Evolutionary conservation across 2,113 vertebrate genomes (phyloP), one percentile per base, ranked within the genome.

Genomic region (Glareola pratincola): DNA sequence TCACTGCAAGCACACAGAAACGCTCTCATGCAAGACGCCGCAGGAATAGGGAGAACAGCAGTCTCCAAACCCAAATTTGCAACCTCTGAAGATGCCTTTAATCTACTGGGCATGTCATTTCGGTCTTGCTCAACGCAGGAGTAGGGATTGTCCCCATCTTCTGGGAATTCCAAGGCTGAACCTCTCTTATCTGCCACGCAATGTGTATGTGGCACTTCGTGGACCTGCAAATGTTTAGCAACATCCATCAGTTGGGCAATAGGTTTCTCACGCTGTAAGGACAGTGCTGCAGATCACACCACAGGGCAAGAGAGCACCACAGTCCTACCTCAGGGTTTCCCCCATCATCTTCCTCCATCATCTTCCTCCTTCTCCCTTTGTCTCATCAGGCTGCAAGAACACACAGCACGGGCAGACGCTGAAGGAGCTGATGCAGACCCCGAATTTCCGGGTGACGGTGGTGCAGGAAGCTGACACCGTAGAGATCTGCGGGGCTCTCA

Each of bases 401-500:
- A 87, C 51, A 37, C 97, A 98, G n/a, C 94, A 98, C 0, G 98
- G 99, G 50, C 97, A 98, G 77, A 89, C 98, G 41, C 97, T 99
- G 97, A 99, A 99, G 97, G 98, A 99, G 41, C 98, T 99, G 95
- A 99, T 99, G 98, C 99, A 99, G 97, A 99, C 99, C 1, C 98
- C 97, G 2, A 99, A 99, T 88, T 99, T 99, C 97, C 98, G 99
- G 0, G 98, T 99, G 96, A 99, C 98, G 0, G 99, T 99, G 96
- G 99, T 99, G 88, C 97, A 98, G 57, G 99, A 99, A 53, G 98
- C 99, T 1, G 99, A 99, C 47, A 99, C 99, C 0, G 99, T 99
- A 8, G 99, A 99, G 98, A 98, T 99, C 96, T 99, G 99, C 15
- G 99, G 99, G 27, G 99, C 99, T 17, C 98, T 99, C 71, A 99